Evolutionary conservation across 2,888 invertebrate genomes (phyloP), one percentile per base, ranked within the genome.

Genomic region (Drosophila yooni): DNA sequence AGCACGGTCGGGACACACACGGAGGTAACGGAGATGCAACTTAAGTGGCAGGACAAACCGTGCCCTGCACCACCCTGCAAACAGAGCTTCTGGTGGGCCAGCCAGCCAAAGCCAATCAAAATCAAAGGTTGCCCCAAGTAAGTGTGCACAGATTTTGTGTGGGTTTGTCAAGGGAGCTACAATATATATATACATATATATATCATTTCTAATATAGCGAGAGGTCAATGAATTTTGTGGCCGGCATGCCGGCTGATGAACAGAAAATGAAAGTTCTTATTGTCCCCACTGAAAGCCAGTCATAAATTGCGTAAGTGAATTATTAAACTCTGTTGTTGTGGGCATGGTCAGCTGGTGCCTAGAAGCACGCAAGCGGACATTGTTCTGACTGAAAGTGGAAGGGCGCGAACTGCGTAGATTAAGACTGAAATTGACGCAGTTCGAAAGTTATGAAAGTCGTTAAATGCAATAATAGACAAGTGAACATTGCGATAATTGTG

Each of bases 21-120:
- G 5, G 92, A 92, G 57, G 91, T 92, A 58, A 76, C 89, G n/a
- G 92, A 92, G 82, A 87, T 91, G 83, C 89, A 92, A 66, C 76
- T 92, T n/a, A 92, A 92, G 29, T 92, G 91, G 91, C 83, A 83
- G 74, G 69, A 88, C 4, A 82, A 80, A 46, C 81, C 81, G 0
- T 92, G 92, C 31, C 81, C 88, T 2, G 92, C 91, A 0, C 91
- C 92, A 1, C 92, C 93, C 25, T 93, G 92, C 72, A 91, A 92
- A 62, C 88, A 92, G 54, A 88, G 92, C 65, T 94, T 93, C 81
- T 93, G 93, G 83, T 94, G 93, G 92, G 92, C 92, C 65, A 92
- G 92, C 70, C 91, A 92, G 15, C 93, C 93, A 3, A 92, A 92
- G 73, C 87, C 93, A n/a, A 77, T 93, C 65, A 85, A 87, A 83